Evolutionary conservation across 2,113 vertebrate species (phyloP).

Genomic region (Echinops telfairi): DNA sequence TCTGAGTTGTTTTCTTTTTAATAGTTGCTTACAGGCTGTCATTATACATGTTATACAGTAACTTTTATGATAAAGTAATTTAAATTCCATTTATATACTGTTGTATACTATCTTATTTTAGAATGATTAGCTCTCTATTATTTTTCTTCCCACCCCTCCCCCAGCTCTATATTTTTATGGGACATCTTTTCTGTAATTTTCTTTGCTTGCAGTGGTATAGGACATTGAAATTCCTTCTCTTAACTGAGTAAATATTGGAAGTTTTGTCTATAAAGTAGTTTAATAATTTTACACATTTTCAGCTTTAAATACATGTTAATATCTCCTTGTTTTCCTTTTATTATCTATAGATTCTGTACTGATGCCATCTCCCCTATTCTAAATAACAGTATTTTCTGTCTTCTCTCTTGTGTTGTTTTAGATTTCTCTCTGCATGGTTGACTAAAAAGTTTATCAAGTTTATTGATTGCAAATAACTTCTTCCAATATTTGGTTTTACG

Average conservation of each 20-base stretch:
- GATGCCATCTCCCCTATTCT: not conserved
- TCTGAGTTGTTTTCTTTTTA: not conserved
- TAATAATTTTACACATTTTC: not conserved
- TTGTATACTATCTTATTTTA: not conserved
- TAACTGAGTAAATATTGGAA: not conserved
- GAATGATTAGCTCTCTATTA: not conserved
- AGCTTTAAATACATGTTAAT: not conserved
- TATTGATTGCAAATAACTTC: not conserved
- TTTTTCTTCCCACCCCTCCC: too few relatives aligned
- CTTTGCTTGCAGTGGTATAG: not conserved
- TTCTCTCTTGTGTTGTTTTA: not conserved
- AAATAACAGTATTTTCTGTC: not conserved
- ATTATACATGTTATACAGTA: not conserved
- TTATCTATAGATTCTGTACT: not conserved
- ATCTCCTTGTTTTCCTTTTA: not conserved
- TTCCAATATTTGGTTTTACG: not conserved
- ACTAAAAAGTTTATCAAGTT: not conserved
- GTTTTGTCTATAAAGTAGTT: not conserved
- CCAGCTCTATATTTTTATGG: not conserved
- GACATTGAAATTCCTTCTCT: not conserved
- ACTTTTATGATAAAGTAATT: not conserved
- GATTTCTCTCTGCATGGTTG: not conserved
- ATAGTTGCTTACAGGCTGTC: not conserved
- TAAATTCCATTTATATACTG: not conserved
- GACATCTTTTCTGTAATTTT: not conserved